Base-by-base conservation (phyloP, 2,797 vertebrate genomes). In the Amazona ochrocephala region DNA sequence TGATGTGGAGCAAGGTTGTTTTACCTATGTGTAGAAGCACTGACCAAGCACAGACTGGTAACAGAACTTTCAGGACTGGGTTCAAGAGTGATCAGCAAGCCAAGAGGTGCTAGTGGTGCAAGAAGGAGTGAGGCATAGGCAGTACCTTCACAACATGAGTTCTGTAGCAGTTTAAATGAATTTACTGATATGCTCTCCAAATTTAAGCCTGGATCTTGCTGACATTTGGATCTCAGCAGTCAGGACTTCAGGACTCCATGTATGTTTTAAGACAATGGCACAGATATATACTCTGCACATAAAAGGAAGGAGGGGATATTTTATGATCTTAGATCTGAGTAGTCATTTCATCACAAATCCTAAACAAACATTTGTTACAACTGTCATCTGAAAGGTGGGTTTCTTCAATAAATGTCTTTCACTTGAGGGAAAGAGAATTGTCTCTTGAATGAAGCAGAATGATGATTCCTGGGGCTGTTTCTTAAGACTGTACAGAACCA, bases 1-100 rank as follows among this genome's bases (percentile, higher is more conserved):
- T 0, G 0, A 21, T 5, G 0, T n/a, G 42, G 50, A 58, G 16
- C 19, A n/a, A 21, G 7, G n/a, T 16, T 68, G 10, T n/a, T 68
- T 56, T n/a, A 7, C 3, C 0, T 7, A 3, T 1, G 2, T 32
- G 58, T 81, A 39, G 37, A 47, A 92, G 53, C 30, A 32, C 37
- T 42, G 79, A 64, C 44, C 44, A 45, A 42, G n/a, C 32, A 48
- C 9, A 34, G 37, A 2, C 21, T 18, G 30, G 20, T 67, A 13
- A 7, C 29, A 64, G 50, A 42, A 58, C 39, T 84, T 39, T 20
- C 22, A 45, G 26, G 34, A 15, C 11, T 10, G 23, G n/a, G 21
- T 14, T 75, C 45, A 39, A 53, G 64, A 56, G 39, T 47, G 39
- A 56, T 5, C 15, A 30, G 50, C 37, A 39, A 47, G 42, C 32